A percentile compares a stretch with the other conserved stretches of the same genome.
Conservation (phyloP, 1,140 invertebrate species). For the Cheumatopsyche charites region DNA sequence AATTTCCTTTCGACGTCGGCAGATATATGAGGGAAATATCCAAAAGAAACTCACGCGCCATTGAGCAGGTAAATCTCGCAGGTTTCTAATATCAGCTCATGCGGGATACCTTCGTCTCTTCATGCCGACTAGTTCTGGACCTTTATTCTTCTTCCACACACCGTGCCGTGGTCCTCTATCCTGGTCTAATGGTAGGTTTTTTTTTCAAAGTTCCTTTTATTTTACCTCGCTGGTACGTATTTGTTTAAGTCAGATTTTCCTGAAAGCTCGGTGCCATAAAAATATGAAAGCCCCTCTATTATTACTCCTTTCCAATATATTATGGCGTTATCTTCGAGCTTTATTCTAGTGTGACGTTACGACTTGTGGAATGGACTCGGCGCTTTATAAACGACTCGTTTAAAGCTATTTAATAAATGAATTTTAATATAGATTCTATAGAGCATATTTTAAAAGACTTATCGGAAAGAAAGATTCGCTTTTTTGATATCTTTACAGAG, state of each 20-base stretch:
- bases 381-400: no score
- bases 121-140: neutral
- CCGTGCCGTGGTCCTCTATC: neutral
- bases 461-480: no score
- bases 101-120: slow-evolving; percentile 21
- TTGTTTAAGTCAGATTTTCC: slow-evolving; percentile 45
- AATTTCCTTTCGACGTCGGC: slow-evolving; percentile 6
- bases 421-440: no score
- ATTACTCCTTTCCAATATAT: slow-evolving; percentile 25
- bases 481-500: no score
- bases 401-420: no score
- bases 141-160: slow-evolving; percentile 11
- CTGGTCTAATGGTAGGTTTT: neutral
- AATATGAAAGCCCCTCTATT: slow-evolving; percentile 34
- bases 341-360: no score
- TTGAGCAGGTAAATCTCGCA: slow-evolving; percentile 35
- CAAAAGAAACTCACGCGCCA: slow-evolving; percentile 35
- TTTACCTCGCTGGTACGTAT: slow-evolving; percentile 23
- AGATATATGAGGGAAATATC: slow-evolving; percentile 36
- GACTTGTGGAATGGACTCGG: no score
- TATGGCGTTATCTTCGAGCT: no score
- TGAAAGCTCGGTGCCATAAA: slow-evolving; percentile 14
- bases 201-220: neutral
- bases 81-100: slow-evolving; percentile 34
- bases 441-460: no score